Evolutionary conservation across 2,797 vertebrate species (phyloP), one percentile per base, ranked within the genome.

Genomic region (Miichthys miiuy): DNA sequence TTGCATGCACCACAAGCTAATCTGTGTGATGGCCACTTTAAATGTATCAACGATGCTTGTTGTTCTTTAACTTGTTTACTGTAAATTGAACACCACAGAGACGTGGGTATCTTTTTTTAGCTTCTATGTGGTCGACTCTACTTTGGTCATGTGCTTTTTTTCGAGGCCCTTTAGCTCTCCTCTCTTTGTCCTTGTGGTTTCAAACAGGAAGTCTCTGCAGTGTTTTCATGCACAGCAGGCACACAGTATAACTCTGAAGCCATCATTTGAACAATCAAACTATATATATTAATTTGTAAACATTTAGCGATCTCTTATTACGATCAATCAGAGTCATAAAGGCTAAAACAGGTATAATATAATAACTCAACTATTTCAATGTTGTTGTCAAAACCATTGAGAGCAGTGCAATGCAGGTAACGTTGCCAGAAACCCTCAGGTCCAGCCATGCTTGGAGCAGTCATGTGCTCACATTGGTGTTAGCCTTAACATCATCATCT

Each of bases 171-270:
- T 63, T 20, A 0, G 25, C 69, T 58, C 44, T 58, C 42, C 72
- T 58, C 44, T 58, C 42, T 57, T 52, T 41, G 46, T 54, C 48
- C 41, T 14, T 42, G 74, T 76, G 75, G 72, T 78, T 80, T 71
- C 20, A 38, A 42, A 44, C 67, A 88, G 84, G 70, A 88, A 78
- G 54, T 63, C 2, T 14, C 20, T 83, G 68, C 70, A 74, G 51
- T 21, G 80, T 67, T 65, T 68, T 51, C 16, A 30, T 78, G 62
- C 75, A 81, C 17, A n/a, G 48, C 38, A 70, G 68, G 27, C 27
- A 38, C 58, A 41, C 23, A 27, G 68, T n/a, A 16, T 6, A 13
- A 56, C 42, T 52, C 6, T 2, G 0, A 50, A 20, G 23, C 14
- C 41, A 54, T 18, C 4, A 27, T 23, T 58, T 23, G 3, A 41